Evolutionary conservation across 2,888 invertebrate genomes (phyloP).

Genomic region (Zonitis immaculata): DNA sequence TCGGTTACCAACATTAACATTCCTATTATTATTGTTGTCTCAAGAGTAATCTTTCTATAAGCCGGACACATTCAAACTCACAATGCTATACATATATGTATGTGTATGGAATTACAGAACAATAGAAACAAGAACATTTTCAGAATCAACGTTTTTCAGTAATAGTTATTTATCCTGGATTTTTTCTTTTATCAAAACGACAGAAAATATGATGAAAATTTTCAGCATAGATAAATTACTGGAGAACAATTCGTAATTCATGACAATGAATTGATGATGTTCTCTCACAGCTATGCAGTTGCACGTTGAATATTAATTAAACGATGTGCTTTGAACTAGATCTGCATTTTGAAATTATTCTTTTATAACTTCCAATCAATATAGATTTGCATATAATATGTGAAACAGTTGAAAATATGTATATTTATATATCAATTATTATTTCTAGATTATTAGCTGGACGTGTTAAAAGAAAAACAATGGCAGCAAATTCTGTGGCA

Average conservation of each 20-base stretch:
- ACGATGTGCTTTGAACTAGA: background rate
- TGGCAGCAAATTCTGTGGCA: constrained; percentile 77
- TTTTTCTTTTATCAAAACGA: too few relatives aligned
- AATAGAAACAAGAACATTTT: background rate
- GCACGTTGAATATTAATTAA: background rate
- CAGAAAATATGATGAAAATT: background rate
- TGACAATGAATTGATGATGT: constrained; percentile 2
- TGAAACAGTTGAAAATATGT: background rate
- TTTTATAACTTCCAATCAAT: background rate
- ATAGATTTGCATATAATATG: background rate
- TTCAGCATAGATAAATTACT: background rate
- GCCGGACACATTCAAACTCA: background rate
- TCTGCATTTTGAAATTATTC: background rate
- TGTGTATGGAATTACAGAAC: background rate
- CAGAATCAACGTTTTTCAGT: background rate
- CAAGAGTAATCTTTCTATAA: background rate
- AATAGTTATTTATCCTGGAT: too few relatives aligned
- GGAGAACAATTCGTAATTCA: background rate
- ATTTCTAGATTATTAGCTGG: constrained; percentile 62
- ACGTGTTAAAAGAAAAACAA: constrained; percentile 63
- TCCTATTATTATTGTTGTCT: background rate
- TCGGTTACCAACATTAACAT: background rate
- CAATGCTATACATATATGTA: background rate
- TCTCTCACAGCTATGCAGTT: background rate
- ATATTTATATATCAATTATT: background rate